phyloP scores from a whole-genome alignment of 2,113 vertebrate genomes.

The Natator depressus region DNA sequence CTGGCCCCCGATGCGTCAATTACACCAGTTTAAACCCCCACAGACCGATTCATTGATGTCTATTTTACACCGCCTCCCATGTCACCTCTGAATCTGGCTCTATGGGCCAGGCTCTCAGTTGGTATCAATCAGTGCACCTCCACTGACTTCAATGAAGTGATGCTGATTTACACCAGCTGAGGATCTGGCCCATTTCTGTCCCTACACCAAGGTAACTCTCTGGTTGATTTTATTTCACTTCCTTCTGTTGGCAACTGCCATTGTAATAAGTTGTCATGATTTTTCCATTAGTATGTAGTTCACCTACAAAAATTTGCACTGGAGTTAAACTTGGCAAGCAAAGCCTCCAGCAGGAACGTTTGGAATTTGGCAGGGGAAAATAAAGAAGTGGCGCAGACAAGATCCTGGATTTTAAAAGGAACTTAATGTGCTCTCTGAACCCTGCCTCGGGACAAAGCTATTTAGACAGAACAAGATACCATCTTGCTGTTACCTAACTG shows the following conservation, averaged over 20 bases:
- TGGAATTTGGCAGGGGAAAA: not conserved
- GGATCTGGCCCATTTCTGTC: not conserved
- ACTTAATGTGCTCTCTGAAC: not conserved
- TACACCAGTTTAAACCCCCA: not conserved
- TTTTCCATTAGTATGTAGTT: not conserved
- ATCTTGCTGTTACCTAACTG: not conserved
- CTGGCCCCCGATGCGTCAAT: not conserved
- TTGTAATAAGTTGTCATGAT: not conserved
- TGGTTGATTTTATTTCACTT: not conserved
- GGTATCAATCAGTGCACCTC: not conserved
- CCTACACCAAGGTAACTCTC: not conserved
- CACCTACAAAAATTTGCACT: not conserved
- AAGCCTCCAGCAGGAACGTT: not conserved
- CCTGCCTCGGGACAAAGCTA: not conserved
- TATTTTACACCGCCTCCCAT: not conserved
- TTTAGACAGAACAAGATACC: not conserved
- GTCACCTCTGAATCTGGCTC: not conserved
- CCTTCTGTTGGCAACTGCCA: not conserved
- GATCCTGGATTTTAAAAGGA: not conserved
- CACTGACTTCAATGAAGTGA: not conserved
- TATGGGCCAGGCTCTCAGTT: not conserved
- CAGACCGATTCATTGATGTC: not conserved
- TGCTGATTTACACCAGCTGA: not conserved
- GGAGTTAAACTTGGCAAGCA: not conserved
- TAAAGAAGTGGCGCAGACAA: not conserved